Evolutionary conservation across 2,888 invertebrate species (phyloP), one percentile per base, ranked within the genome.

Genomic region (Microplitis deprimator): DNA sequence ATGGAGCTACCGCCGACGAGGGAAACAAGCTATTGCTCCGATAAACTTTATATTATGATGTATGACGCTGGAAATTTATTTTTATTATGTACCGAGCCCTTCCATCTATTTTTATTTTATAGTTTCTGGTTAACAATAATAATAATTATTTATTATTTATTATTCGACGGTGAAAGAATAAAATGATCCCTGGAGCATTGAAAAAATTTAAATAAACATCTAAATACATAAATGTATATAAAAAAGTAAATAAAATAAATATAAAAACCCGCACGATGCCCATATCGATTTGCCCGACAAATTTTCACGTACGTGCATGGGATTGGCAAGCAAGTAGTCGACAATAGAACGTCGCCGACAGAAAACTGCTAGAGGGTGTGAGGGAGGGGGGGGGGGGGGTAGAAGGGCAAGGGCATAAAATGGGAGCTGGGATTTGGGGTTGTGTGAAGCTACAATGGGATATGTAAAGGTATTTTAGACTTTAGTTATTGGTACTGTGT

Each of bases 1-100:
- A 29, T 74, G 75, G 5, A 38, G 10, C 67, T n/a, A 10, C 5
- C n/a, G 62, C 16, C 17, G 17, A 20, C 1, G 69, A 59, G 59
- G 20, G 39, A 50, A 50, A 73, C 73, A 68, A 74, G 75, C 77
- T 75, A 77, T 74, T 80, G 80, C 79, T 81, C 77, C 71, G 76
- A 78, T 81, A 82, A 87, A 86, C 82, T 87, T 86, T 82, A 84
- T 85, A 85, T 85, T 82, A 85, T 83, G 85, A 87, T 85, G 79
- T 82, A 85, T 78, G 81, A 81, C 61, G 16, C 38, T 71, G n/a
- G 16, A 61, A n/a, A 61, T 38, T 62, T 4, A 59, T n/a, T 62
- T n/a, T 62, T 17, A 62, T 62, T 62, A 29, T 29, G 4, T 29
- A 29, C 29, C 29, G 29, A 29, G 29, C 29, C 29, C 29, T 29